Percentiles rank a stretch among this genome's conserved stretches.
phyloP scores from a whole-genome alignment of 2,113 vertebrate species.

The Cygnus atratus region DNA sequence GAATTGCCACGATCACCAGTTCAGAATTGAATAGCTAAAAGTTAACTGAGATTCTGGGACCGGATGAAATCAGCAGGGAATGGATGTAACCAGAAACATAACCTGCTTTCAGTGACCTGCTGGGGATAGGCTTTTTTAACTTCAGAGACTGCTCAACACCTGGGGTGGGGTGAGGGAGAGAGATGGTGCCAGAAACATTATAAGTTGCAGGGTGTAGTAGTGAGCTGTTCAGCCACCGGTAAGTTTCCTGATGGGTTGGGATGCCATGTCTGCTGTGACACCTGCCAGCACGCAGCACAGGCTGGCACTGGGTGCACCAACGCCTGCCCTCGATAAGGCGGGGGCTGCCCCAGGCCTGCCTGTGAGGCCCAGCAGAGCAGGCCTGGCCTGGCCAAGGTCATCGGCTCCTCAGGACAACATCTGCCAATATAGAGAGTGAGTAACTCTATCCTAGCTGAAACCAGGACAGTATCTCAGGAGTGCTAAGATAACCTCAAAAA shows the following conservation, averaged over 20 bases:
- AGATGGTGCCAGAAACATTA: neutral
- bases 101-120: neutral
- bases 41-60: neutral
- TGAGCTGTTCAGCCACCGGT: neutral
- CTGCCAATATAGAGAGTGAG: neutral
- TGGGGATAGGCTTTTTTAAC: neutral
- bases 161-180: neutral
- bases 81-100: neutral
- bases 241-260: neutral
- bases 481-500: neutral
- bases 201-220: neutral
- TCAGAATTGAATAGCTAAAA: neutral
- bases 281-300: neutral
- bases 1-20: neutral
- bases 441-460: neutral
- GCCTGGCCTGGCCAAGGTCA: neutral
- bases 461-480: neutral
- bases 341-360: neutral
- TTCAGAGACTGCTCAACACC: neutral
- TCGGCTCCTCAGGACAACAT: neutral
- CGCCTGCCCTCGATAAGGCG: accelerated
- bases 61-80: neutral
- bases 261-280: neutral
- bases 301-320: accelerated
- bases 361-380: accelerated